Percentiles rank a stretch among this genome's conserved stretches.
These are phyloP conservation scores for Agrilus biguttatus DNA, from an alignment of 2,888 invertebrate genomes.

Conservation along the genomic window DNA sequence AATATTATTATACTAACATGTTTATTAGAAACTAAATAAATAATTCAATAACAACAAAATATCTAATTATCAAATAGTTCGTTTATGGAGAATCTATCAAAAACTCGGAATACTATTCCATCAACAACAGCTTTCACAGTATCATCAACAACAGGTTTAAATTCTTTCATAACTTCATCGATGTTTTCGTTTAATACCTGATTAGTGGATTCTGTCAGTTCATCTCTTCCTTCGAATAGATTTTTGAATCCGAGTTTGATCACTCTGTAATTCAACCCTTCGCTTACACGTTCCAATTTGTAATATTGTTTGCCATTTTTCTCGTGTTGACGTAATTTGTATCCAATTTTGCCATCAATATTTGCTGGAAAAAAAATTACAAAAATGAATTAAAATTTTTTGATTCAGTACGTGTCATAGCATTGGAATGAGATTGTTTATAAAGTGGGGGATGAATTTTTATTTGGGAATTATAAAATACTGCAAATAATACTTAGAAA, in stretches of 20 bases:
- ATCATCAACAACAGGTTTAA: constrained; percentile 14
- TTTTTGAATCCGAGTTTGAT: constrained; percentile 12
- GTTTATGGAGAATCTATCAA: constrained; percentile 11
- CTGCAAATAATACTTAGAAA: too few species aligned
- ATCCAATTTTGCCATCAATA: constrained; percentile 23
- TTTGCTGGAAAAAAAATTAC: constrained; percentile 23
- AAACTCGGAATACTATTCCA: constrained; percentile 10
- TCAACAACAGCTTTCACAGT: constrained; percentile 9
- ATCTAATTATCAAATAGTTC: constrained; percentile 10
- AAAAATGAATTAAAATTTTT: constrained; percentile 1
- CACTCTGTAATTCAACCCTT: not conserved
- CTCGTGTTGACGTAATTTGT: constrained; percentile 4
- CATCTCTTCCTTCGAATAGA: constrained; percentile 15
- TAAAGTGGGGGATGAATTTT: too few species aligned
- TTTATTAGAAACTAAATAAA: not conserved
- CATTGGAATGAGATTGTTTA: too few species aligned
- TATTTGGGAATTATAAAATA: too few species aligned
- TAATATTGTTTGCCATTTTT: constrained; percentile 9
- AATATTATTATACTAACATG: not conserved
- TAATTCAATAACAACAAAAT: not conserved
- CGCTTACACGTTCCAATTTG: constrained; percentile 5
- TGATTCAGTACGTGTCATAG: too few species aligned
- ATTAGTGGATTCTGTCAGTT: constrained; percentile 14
- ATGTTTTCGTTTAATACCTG: constrained; percentile 14
- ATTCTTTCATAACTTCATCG: constrained; percentile 12